A percentile compares a stretch with the other conserved stretches of the same genome.
Evolutionary conservation across 2,797 vertebrate genomes (phyloP).

Genomic region (Onychomys torridus): DNA sequence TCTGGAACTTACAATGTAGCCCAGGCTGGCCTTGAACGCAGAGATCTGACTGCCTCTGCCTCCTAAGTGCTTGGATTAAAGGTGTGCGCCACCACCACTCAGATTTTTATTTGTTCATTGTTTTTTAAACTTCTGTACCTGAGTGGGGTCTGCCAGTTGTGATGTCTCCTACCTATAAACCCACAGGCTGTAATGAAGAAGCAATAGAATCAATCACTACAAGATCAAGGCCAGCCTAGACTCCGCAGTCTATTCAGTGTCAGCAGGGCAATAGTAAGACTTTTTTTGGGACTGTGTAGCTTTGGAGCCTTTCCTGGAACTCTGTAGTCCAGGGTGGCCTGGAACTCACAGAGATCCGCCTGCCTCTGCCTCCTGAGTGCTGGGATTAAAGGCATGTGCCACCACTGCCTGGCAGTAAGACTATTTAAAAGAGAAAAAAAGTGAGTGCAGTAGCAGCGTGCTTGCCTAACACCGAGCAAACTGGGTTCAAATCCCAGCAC

Average conservation of each 20-base stretch:
- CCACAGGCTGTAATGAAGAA: not conserved
- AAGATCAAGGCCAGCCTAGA: not conserved
- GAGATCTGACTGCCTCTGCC: not conserved
- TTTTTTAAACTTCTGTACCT: not conserved
- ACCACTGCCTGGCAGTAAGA: too few relatives aligned
- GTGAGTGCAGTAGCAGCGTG: not conserved
- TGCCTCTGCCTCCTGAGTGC: too few relatives aligned
- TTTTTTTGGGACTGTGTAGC: too few relatives aligned
- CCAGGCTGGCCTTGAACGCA: not conserved
- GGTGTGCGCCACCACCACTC: not conserved
- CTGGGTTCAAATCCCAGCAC: not conserved
- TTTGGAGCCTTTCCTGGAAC: too few relatives aligned
- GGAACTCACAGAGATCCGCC: too few relatives aligned
- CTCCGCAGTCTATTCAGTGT: not conserved
- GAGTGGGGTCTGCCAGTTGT: not conserved
- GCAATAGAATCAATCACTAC: not conserved
- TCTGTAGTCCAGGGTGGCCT: too few relatives aligned
- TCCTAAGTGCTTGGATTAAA: not conserved
- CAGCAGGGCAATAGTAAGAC: too few relatives aligned
- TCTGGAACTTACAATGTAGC: not conserved
- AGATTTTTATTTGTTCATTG: not conserved
- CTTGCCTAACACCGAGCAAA: not conserved
- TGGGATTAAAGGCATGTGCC: too few relatives aligned
- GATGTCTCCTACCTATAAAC: not conserved
- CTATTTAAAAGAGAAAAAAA: not conserved